These are phyloP conservation scores for Odontothrips loti DNA, from an alignment of 2,888 invertebrate genomes.

Conservation along the genomic window DNA sequence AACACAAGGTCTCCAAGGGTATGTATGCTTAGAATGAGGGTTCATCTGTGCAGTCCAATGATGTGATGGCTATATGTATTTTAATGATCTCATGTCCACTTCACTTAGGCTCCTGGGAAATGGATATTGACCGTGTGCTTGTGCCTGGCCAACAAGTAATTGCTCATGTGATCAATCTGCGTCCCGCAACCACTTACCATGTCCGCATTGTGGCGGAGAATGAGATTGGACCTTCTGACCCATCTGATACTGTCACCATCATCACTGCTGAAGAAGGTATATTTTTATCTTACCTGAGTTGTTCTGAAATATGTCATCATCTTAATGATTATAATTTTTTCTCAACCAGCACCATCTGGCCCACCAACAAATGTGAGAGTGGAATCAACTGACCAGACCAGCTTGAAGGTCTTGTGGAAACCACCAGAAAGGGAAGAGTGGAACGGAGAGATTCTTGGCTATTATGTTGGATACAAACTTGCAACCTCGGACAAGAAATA, in stretches of 20 bases:
- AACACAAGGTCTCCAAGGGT: conserved; percentile 69
- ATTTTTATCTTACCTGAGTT: conserved; percentile 28
- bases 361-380: conserved; percentile 80
- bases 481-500: conserved; percentile 76
- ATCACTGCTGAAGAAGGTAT: conserved; percentile 88
- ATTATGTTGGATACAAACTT: conserved; percentile 85
- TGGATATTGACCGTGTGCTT: conserved; percentile 79
- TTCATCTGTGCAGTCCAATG: background rate
- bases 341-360: conserved; percentile 63
- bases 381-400: conserved; percentile 82
- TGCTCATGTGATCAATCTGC: conserved; percentile 81
- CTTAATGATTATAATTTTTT: background rate
- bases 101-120: conserved; percentile 63
- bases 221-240: conserved; percentile 86
- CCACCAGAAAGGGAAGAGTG: conserved; percentile 83
- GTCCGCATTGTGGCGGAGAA: conserved; percentile 90
- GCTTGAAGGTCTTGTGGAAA: conserved; percentile 83
- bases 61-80: background rate
- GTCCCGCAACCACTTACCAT: conserved; percentile 89
- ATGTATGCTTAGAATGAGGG: conserved; percentile 32
- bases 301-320: conserved; percentile 28
- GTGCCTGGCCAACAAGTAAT: conserved; percentile 87
- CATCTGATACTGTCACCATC: conserved; percentile 88
- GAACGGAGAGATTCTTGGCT: conserved; percentile 88
- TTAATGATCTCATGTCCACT: background rate